A percentile compares a stretch with the other conserved stretches of the same genome.
Conservation (phyloP, 2,113 vertebrate genomes). For the Triplophysa siluroides region DNA sequence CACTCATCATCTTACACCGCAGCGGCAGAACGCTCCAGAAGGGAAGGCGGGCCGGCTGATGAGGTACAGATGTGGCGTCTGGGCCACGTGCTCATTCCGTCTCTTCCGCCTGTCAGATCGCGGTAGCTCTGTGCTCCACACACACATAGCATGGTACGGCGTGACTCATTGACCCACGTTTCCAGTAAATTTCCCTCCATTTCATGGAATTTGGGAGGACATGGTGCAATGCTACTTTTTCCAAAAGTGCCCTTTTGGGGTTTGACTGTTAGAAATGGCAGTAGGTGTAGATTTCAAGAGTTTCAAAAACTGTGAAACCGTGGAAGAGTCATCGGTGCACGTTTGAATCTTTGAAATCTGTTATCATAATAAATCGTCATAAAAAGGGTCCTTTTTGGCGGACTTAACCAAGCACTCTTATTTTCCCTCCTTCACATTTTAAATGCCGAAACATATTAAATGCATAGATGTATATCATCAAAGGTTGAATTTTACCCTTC, state of each 20-base stretch:
- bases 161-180: constrained; percentile 21
- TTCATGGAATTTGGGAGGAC: not conserved
- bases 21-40: constrained; percentile 10
- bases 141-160: not conserved
- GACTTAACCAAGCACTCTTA: not conserved
- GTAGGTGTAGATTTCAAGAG: not conserved
- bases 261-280: not conserved
- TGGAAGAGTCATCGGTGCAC: too few species aligned
- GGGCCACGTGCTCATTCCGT: constrained; percentile 22
- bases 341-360: too few species aligned
- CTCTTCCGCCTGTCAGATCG: constrained; percentile 30
- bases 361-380: not conserved
- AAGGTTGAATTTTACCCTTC: too few species aligned
- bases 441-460: too few species aligned
- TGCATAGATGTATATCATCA: too few species aligned
- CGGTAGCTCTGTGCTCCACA: constrained; percentile 6
- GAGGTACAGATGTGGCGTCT: constrained; percentile 49
- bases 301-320: too few species aligned
- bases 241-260: not conserved
- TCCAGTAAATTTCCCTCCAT: constrained; percentile 23
- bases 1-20: constrained; percentile 21
- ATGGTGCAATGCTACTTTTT: not conserved
- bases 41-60: constrained; percentile 35
- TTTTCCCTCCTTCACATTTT: not conserved
- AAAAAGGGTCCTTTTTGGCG: not conserved